Base-by-base conservation (phyloP, 1,140 invertebrate species). In the Helicoverpa armigera region DNA sequence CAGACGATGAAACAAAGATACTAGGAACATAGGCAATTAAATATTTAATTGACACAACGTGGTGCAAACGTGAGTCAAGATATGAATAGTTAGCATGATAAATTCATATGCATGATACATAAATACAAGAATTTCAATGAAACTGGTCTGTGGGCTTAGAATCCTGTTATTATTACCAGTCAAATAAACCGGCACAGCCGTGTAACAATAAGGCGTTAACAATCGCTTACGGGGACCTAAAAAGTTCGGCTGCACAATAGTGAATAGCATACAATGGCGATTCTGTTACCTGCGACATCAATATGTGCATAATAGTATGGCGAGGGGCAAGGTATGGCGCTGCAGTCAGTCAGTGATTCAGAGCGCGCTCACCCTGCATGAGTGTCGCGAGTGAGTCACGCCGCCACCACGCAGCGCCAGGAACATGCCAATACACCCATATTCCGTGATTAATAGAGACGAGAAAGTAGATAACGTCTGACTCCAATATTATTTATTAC, bases 241-340 rank as follows among this genome's bases (percentile, higher is more conserved):
- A 94, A 94, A 93, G 90, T 94, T 92, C 81, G 89, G 86, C 88
- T 88, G 89, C 88, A 94, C 93, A 94, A 94, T 94, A 88, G 93
- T 86, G 89, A 89, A 91, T 86, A 89, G 92, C 89, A 94, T 91
- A 94, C 93, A 94, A 94, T 94, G 84, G 92, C 87, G 89, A 92
- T 92, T 94, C 87, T 88, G 90, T 94, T 94, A 93, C 92, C 92
- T 94, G 92, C 86, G 91, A 84, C 92, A 94, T 94, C 91, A 94
- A 88, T 92, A 94, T 93, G 92, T 94, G 93, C 92, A 94, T 93
- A 94, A 93, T 92, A 88, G 87, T 89, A 88, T 87, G 87, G 86
- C 80, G 76, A 48, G 75, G 58, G 63, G 65, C 65, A 50, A 69
- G 65, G 82, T 50, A 72, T 51, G 60, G 35, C 23, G 50, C 50